Percentiles rank a stretch among this genome's conserved stretches.
Evolutionary conservation across 2,797 vertebrate species (phyloP).

Genomic region (Sebastes matsubarae): DNA sequence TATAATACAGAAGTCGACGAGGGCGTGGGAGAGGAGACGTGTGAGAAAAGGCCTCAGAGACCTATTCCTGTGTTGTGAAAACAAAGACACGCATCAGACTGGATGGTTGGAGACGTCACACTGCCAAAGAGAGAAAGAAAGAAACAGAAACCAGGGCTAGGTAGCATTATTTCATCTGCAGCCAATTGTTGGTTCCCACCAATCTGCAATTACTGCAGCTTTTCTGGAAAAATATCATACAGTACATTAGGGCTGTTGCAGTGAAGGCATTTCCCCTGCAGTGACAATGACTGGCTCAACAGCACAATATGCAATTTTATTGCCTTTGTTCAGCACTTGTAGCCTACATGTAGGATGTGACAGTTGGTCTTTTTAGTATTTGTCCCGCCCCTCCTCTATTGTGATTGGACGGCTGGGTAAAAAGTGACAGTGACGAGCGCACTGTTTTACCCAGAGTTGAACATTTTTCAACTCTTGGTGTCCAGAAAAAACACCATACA

Average conservation of each 20-base stretch:
- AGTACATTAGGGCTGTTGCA: background rate
- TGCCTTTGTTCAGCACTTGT: too few relatives aligned
- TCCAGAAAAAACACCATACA: too few relatives aligned
- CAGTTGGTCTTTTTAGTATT: too few relatives aligned
- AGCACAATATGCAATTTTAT: too few relatives aligned
- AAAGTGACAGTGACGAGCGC: too few relatives aligned
- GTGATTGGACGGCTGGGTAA: too few relatives aligned
- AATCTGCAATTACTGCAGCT: background rate
- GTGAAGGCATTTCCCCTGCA: too few relatives aligned
- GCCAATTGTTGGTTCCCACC: background rate
- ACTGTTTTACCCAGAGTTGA: too few relatives aligned
- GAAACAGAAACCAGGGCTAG: background rate
- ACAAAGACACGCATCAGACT: conserved; percentile 37
- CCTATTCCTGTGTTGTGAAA: conserved; percentile 48
- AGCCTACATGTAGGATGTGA: too few relatives aligned
- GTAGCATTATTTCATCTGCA: conserved; percentile 2
- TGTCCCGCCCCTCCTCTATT: too few relatives aligned
- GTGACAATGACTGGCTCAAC: too few relatives aligned
- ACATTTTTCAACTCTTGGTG: too few relatives aligned
- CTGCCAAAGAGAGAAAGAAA: conserved; percentile 4
- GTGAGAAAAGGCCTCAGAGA: conserved; percentile 42
- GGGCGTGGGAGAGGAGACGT: conserved; percentile 36
- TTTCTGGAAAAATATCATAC: background rate
- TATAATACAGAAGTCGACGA: conserved; percentile 11
- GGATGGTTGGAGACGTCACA: conserved; percentile 19